Conservation (phyloP, 2,888 invertebrate genomes). For the Thalpophila matura region DNA sequence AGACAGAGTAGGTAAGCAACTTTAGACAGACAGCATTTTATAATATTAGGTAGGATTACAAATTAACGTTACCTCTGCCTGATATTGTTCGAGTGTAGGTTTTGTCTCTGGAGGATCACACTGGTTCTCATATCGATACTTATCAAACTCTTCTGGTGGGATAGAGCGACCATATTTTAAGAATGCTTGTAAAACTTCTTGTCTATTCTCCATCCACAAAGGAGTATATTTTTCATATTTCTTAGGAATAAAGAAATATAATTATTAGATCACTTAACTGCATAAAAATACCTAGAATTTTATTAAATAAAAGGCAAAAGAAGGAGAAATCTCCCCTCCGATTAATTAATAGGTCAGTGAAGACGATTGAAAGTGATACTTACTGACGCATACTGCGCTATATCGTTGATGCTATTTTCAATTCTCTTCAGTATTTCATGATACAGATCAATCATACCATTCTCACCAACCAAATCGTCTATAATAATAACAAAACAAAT, state of each 20-base stretch:
- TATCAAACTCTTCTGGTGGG: slow-evolving; percentile 93
- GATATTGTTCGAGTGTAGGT: slow-evolving; percentile 92
- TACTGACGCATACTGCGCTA: slow-evolving; percentile 81
- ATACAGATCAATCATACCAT: slow-evolving; percentile 91
- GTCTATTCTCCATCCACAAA: slow-evolving; percentile 95
- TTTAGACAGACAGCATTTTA: too few relatives aligned
- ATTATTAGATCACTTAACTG: background rate
- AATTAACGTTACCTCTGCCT: slow-evolving; percentile 90
- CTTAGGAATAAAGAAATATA: slow-evolving; percentile 55
- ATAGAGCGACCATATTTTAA: slow-evolving; percentile 94
- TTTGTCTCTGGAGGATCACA: slow-evolving; percentile 91
- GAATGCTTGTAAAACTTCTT: slow-evolving; percentile 94
- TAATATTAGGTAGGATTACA: too few relatives aligned
- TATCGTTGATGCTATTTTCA: slow-evolving; percentile 83
- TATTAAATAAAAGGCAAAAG: too few relatives aligned
- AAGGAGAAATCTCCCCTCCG: too few relatives aligned
- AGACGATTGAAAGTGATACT: too few relatives aligned
- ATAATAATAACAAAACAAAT: slow-evolving; percentile 36
- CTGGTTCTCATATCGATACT: slow-evolving; percentile 81
- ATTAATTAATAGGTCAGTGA: too few relatives aligned
- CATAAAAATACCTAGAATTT: too few relatives aligned
- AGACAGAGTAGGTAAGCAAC: too few relatives aligned
- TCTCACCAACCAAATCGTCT: slow-evolving; percentile 91
- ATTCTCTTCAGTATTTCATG: slow-evolving; percentile 89
- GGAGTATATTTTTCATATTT: slow-evolving; percentile 93